phyloP scores from a whole-genome alignment of 2,113 vertebrate genomes.

The Syrmaticus mikado region DNA sequence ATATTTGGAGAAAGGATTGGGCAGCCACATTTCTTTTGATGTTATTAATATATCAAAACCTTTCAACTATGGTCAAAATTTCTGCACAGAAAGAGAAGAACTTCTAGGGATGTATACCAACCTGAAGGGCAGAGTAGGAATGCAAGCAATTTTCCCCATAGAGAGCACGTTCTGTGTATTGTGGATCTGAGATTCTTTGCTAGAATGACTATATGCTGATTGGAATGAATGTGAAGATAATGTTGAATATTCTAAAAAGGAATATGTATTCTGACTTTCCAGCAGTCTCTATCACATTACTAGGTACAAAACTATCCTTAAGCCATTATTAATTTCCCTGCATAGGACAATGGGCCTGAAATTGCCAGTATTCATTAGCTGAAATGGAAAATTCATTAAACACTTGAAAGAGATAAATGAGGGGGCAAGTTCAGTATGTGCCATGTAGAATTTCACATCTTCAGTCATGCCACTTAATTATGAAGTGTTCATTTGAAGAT shows the following conservation, averaged over 20 bases:
- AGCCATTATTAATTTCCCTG: background rate
- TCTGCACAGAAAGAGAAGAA: background rate
- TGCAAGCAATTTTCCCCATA: background rate
- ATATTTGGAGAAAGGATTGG: background rate
- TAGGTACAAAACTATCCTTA: background rate
- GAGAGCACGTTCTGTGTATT: background rate
- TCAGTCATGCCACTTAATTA: constrained; percentile 23
- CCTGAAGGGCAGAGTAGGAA: background rate
- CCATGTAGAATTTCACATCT: constrained; percentile 29
- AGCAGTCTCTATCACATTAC: background rate
- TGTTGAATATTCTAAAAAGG: background rate
- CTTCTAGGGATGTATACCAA: background rate
- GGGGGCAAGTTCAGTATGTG: constrained; percentile 25
- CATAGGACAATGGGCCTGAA: background rate
- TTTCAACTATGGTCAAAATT: background rate
- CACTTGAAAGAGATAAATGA: constrained; percentile 54
- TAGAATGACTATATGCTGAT: background rate
- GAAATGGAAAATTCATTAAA: constrained; percentile 54
- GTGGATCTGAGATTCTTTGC: background rate
- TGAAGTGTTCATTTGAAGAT: constrained; percentile 32
- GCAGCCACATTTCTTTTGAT: background rate
- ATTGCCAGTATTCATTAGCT: constrained; percentile 34
- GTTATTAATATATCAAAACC: background rate
- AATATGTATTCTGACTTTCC: background rate
- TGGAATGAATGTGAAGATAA: background rate